Conservation (phyloP, 2,797 vertebrate genomes). For the Scomberomorus guttatus region DNA sequence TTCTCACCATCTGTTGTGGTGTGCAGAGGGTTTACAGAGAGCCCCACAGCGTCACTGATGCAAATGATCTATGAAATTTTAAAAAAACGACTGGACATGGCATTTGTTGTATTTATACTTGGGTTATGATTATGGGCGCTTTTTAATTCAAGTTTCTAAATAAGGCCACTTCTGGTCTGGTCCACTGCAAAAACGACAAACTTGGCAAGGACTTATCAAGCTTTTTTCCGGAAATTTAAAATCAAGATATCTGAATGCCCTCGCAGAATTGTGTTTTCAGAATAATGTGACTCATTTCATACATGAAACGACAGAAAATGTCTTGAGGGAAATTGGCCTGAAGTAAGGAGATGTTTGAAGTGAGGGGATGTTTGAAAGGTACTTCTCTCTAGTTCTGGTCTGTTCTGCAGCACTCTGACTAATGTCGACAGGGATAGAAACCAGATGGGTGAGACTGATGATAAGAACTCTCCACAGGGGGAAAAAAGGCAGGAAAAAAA, state of each 20-base stretch:
- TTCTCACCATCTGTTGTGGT: slow-evolving; percentile 54
- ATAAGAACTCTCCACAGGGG: slow-evolving; percentile 64
- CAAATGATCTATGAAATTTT: slow-evolving; percentile 48
- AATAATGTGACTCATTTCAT: not conserved
- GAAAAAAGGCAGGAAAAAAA: slow-evolving; percentile 33
- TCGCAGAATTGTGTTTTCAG: not conserved
- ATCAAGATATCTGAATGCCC: not conserved
- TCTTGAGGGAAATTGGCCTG: slow-evolving; percentile 22
- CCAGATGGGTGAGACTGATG: slow-evolving; percentile 74
- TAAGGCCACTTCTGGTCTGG: not conserved
- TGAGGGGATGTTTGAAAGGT: slow-evolving; percentile 36
- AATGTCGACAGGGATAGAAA: slow-evolving; percentile 68
- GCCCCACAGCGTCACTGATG: slow-evolving; percentile 10
- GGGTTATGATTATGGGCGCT: not conserved
- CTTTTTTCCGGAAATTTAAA: not conserved
- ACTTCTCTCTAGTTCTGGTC: slow-evolving; percentile 24
- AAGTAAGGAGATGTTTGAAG: not conserved
- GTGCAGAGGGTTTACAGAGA: slow-evolving; percentile 40
- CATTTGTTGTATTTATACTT: not conserved
- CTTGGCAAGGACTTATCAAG: not conserved
- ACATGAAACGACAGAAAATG: not conserved
- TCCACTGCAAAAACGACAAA: not conserved
- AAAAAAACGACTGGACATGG: not conserved
- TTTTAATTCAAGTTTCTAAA: not conserved
- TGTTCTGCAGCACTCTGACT: slow-evolving; percentile 43